Evolutionary conservation across 2,113 vertebrate species (phyloP).

Genomic region (Ageneiosus marmoratus): DNA sequence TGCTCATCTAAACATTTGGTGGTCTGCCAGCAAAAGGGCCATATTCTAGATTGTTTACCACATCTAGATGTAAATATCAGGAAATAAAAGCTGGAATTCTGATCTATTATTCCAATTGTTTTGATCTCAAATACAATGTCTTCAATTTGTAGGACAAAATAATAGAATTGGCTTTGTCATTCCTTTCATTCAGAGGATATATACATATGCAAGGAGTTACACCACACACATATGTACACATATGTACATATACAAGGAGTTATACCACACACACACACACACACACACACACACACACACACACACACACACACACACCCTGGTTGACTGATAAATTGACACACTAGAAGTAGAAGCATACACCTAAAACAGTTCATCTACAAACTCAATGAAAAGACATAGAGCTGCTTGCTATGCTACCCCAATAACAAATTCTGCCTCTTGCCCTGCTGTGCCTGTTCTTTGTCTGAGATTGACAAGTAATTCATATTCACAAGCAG

Average conservation of each 20-base stretch:
- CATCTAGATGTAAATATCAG: background rate
- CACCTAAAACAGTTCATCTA: background rate
- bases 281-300: too few species aligned
- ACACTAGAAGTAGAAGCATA: background rate
- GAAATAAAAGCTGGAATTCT: background rate
- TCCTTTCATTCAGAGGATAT: too few species aligned
- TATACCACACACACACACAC: too few species aligned
- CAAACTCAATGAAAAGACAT: background rate
- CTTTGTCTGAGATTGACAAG: background rate
- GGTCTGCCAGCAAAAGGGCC: background rate
- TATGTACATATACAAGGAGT: too few species aligned
- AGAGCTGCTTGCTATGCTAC: background rate
- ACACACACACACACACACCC: background rate
- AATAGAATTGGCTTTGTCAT: too few species aligned
- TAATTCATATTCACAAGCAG: background rate
- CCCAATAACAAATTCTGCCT: background rate
- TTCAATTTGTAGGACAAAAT: too few species aligned
- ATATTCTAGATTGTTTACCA: background rate
- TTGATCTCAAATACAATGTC: too few species aligned
- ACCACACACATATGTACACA: too few species aligned
- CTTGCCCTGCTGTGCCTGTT: background rate
- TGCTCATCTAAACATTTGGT: background rate
- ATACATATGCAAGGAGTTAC: too few species aligned
- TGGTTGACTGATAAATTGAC: background rate
- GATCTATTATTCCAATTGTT: background rate